These are phyloP conservation scores for Rhopilema esculentum DNA, from an alignment of 30 jellyfish, hydroid and myxozoan genomes.

Conservation along the genomic window DNA sequence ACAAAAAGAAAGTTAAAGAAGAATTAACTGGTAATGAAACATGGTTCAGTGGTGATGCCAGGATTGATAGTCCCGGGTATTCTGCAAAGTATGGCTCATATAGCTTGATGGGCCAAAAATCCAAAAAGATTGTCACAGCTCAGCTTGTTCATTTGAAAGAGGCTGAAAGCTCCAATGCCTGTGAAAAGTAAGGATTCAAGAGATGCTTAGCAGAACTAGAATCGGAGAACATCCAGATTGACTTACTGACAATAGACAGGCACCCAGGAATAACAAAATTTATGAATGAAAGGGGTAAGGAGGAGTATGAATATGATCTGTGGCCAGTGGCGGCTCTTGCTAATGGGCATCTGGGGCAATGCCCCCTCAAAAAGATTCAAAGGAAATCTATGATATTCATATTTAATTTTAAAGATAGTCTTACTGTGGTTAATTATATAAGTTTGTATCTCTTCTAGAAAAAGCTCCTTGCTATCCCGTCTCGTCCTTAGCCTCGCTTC, in stretches of 20 bases:
- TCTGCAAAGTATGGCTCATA: conserved; percentile 39
- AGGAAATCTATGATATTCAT: no score
- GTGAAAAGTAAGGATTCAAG: conserved; percentile 40
- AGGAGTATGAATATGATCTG: conserved; percentile 20
- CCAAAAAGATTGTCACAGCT: conserved; percentile 26
- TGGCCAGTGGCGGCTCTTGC: no score
- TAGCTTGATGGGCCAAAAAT: conserved; percentile 16
- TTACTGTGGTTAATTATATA: no score
- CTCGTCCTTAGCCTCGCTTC: no score
- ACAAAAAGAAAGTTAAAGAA: not conserved
- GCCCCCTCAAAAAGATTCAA: no score
- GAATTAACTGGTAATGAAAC: conserved; percentile 24
- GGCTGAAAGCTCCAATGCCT: conserved; percentile 15
- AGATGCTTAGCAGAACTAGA: conserved; percentile 4
- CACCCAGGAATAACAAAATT: conserved; percentile 20
- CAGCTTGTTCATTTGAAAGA: not conserved
- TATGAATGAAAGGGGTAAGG: conserved; percentile 7
- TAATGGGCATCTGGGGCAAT: no score
- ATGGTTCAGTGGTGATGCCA: conserved; percentile 31
- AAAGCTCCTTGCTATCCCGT: no score
- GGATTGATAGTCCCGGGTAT: conserved; percentile 37
- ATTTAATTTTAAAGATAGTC: no score
- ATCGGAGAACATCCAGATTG: not conserved
- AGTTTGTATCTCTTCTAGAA: no score
- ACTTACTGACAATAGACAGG: conserved; percentile 30